Evolutionary conservation across 2,797 vertebrate species (phyloP).

Genomic region (Anguilla obscura): DNA sequence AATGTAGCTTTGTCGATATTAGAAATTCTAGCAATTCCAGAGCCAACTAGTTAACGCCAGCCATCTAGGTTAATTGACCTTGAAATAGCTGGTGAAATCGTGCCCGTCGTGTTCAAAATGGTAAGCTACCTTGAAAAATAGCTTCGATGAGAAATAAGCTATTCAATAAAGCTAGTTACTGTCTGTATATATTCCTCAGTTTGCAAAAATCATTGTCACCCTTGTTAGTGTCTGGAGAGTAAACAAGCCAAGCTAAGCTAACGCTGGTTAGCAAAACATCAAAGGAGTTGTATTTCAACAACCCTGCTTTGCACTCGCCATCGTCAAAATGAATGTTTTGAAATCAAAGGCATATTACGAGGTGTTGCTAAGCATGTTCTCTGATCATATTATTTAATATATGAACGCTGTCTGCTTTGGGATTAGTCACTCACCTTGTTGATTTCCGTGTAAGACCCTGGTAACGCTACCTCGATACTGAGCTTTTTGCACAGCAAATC

Average conservation of each 20-base stretch:
- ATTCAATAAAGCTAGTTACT: not conserved
- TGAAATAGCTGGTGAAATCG: not conserved
- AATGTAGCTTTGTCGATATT: not conserved
- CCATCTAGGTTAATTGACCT: not conserved
- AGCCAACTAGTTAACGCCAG: not conserved
- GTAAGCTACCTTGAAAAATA: not conserved
- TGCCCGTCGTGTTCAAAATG: not conserved
- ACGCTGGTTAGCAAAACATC: conserved; percentile 13
- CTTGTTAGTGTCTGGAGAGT: not conserved
- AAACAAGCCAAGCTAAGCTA: conserved; percentile 12
- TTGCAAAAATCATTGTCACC: not conserved
- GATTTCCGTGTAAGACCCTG: not conserved
- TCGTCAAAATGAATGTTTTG: not conserved
- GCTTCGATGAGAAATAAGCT: not conserved
- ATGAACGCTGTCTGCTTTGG: not conserved
- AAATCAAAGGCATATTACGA: not conserved
- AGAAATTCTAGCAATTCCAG: too few relatives aligned
- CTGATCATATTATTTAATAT: not conserved
- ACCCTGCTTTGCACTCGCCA: not conserved
- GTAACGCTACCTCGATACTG: not conserved
- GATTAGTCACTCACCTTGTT: conserved; percentile 10
- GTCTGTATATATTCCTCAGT: not conserved
- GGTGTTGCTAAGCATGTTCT: not conserved
- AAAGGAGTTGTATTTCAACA: not conserved
- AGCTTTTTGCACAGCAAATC: conserved; percentile 11